Evolutionary conservation across 23 tunicate species (phyloP).

Genomic region (Oikopleura albicans): DNA sequence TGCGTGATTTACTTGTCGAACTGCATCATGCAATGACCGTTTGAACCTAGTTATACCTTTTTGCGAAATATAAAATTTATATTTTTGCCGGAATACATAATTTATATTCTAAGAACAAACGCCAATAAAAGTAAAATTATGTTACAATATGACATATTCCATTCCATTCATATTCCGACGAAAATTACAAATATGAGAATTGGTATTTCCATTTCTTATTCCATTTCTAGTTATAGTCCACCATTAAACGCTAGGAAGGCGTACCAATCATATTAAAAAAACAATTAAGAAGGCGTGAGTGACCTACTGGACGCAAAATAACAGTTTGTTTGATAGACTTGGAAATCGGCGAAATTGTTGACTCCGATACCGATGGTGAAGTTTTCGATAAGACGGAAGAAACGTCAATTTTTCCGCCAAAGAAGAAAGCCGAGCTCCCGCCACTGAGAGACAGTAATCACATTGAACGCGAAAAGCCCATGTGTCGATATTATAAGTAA

Average conservation of each 20-base stretch:
- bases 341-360: background rate
- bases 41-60: too few relatives aligned
- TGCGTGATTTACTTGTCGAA: too few relatives aligned
- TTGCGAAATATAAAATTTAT: too few relatives aligned
- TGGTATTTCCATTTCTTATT: too few relatives aligned
- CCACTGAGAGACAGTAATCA: background rate
- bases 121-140: too few relatives aligned
- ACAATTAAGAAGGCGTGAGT: background rate
- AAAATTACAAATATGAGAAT: too few relatives aligned
- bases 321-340: background rate
- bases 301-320: background rate
- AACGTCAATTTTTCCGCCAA: background rate
- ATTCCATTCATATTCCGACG: too few relatives aligned
- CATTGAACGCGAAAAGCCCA: background rate
- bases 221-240: too few relatives aligned
- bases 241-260: background rate
- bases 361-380: background rate
- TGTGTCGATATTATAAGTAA: slow-evolving; percentile 2
- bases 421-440: background rate
- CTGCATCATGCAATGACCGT: too few relatives aligned
- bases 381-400: background rate
- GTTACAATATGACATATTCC: too few relatives aligned
- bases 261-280: background rate
- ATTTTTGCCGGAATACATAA: too few relatives aligned
- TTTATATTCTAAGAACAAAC: too few relatives aligned